Base-by-base conservation (phyloP, 1,140 invertebrate genomes). In the Stegodyphus mimosarum region DNA sequence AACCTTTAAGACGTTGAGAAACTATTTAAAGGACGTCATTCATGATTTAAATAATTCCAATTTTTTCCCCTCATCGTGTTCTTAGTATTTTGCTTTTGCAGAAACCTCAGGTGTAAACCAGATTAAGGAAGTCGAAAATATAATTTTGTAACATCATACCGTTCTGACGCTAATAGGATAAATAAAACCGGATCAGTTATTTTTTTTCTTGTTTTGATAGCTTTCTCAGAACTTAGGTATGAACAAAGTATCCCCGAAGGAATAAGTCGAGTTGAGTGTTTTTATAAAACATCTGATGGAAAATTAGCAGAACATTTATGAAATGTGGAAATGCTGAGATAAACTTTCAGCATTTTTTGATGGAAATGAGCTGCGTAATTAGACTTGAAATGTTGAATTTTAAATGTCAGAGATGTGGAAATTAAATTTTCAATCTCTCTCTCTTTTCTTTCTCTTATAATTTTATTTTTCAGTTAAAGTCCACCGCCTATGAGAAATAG, bases 311-410 rank as follows among this genome's bases (percentile, higher is more conserved):
- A 9, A 17, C 76, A 66, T 84, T 84, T 84, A 51, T 84, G 72
- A 84, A 81, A 81, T 66, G 72, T 66, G 64, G 10, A 84, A 75
- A 84, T 60, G 69, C 49, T 11, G 7, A 55, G 72, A 84, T 75
- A 75, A 84, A 72, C 64, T 66, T 76, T 84, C 73, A 64, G 51
- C 64, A n/a, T 67, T 67, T 74, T 64, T 76, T 84, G 81, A 84
- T 84, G 72, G 81, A 84, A 84, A 84, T 84, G 72, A 84, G 81
- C 15, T 50, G 55, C 50, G 60, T 84, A 84, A 84, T 84, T 84
- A 84, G 71, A 52, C 73, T 76, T 84, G 81, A 84, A 84, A 84
- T 84, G 72, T 60, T 75, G 72, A 76, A 84, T 66, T 84, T 84
- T 70, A 70, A 84, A 76, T 84, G 81, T 84, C 81, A 84, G 66